Conservation (phyloP, 2,113 vertebrate species). For the Nycticebus coucang region DNA sequence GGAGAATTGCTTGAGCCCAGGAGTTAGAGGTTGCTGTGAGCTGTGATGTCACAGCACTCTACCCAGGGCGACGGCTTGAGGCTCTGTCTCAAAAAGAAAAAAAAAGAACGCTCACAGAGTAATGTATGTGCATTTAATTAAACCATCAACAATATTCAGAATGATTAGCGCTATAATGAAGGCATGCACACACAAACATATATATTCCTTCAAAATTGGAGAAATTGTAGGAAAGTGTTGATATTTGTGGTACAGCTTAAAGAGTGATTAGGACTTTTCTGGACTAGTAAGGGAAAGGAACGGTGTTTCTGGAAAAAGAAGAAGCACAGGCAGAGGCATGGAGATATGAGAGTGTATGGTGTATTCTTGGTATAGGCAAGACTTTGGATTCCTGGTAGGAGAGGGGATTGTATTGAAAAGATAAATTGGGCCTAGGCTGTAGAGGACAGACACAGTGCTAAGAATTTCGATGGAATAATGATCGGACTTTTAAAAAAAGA, state of each 20-base stretch:
- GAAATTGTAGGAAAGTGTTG: constrained; percentile 15
- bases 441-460: not conserved
- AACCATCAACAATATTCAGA: not conserved
- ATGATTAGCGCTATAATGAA: not conserved
- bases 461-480: constrained; percentile 46
- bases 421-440: not conserved
- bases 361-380: not conserved
- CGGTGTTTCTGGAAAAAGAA: not conserved
- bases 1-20: too few relatives aligned
- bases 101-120: not conserved
- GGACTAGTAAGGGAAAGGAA: not conserved
- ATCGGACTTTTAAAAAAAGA: constrained; percentile 4
- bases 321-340: not conserved
- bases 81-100: too few relatives aligned
- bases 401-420: not conserved
- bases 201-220: not conserved
- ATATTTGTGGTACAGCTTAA: not conserved
- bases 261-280: constrained; percentile 28
- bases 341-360: not conserved
- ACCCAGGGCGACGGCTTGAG: too few relatives aligned
- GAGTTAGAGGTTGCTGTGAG: too few relatives aligned
- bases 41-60: too few relatives aligned
- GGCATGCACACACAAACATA: not conserved
- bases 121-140: not conserved
- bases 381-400: not conserved